Percentiles rank a stretch among this genome's conserved stretches.
Conservation (phyloP, 1,140 invertebrate species). For the Tetraneura akinire region DNA sequence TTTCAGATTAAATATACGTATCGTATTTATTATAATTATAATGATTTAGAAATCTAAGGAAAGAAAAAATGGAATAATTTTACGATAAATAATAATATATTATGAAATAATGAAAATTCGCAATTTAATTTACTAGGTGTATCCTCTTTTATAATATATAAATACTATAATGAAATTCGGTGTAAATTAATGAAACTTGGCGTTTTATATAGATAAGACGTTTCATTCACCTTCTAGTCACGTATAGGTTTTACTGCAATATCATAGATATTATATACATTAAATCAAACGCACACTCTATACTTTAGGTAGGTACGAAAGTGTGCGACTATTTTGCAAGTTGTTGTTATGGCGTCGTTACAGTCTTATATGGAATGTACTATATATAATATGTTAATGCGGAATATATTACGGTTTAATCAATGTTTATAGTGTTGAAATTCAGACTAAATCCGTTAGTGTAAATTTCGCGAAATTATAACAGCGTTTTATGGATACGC, state of each 20-base stretch:
- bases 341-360: slow-evolving; percentile 24
- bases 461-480: too few species aligned
- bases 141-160: too few species aligned
- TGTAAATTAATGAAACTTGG: background rate
- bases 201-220: background rate
- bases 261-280: slow-evolving; percentile 6
- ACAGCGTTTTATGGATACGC: too few species aligned
- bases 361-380: background rate
- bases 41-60: too few species aligned
- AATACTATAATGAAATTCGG: too few species aligned
- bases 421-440: background rate
- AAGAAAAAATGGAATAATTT: too few species aligned
- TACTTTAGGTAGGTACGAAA: too few species aligned
- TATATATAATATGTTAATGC: background rate
- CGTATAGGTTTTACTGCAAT: background rate
- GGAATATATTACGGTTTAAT: background rate
- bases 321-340: background rate
- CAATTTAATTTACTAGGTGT: too few species aligned
- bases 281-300: background rate
- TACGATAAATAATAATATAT: too few species aligned
- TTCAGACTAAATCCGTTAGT: background rate
- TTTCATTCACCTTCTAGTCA: slow-evolving; percentile 1
- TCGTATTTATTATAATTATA: too few species aligned
- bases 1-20: too few species aligned
- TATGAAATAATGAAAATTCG: too few species aligned